Conservation (phyloP, 2,888 invertebrate genomes). For the Diarsia mendica region DNA sequence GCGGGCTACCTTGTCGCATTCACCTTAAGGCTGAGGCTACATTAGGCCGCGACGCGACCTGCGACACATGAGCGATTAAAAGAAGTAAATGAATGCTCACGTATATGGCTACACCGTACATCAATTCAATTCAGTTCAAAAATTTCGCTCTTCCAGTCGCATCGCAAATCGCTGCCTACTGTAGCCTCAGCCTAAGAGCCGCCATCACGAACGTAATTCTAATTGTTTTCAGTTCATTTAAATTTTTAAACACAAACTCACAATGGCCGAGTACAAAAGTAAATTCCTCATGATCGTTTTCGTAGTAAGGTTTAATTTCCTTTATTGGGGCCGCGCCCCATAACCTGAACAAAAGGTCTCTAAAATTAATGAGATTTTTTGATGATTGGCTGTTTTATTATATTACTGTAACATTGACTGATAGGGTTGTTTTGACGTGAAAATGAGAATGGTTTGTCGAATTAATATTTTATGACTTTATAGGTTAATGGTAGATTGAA, state of each 20-base stretch:
- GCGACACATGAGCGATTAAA: no score
- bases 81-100: no score
- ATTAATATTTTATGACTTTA: conserved; percentile 14
- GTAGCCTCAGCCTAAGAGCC: no score
- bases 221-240: conserved; percentile 63
- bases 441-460: conserved; percentile 20
- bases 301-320: conserved; percentile 67
- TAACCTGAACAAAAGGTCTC: conserved; percentile 59
- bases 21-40: no score
- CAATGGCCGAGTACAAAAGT: conserved; percentile 43
- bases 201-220: conserved; percentile 50
- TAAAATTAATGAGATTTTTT: conserved; percentile 72
- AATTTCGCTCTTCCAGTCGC: no score
- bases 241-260: conserved; percentile 60
- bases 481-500: conserved; percentile 9
- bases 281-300: conserved; percentile 53
- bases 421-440: conserved; percentile 36
- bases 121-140: no score
- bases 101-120: no score
- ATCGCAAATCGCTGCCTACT: no score
- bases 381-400: conserved; percentile 70
- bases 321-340: conserved; percentile 59
- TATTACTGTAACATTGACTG: conserved; percentile 54
- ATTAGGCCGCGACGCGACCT: no score
- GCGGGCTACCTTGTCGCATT: no score